Evolutionary conservation across 2,888 invertebrate genomes (phyloP).

Genomic region (Drosophila neonasuta): DNA sequence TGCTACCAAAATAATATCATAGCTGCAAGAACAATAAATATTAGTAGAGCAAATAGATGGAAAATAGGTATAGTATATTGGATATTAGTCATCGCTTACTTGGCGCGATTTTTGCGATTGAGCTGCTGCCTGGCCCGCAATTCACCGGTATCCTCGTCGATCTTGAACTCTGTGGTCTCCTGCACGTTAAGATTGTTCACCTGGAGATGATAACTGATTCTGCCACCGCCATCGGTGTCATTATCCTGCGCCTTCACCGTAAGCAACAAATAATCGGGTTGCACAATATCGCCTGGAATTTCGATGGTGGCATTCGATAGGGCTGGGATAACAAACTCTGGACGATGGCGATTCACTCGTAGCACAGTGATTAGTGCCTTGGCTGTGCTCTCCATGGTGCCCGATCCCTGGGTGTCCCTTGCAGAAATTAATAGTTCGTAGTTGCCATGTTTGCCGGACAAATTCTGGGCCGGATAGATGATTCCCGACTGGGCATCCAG

Average conservation of each 20-base stretch:
- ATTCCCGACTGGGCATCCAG: conserved; percentile 91
- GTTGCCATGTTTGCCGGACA: conserved; percentile 85
- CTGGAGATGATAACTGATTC: conserved; percentile 92
- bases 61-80: neutral
- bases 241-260: conserved; percentile 91
- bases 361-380: conserved; percentile 89
- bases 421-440: conserved; percentile 88
- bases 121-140: conserved; percentile 90
- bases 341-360: conserved; percentile 91
- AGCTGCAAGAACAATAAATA: conserved; percentile 59
- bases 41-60: neutral
- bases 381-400: conserved; percentile 86
- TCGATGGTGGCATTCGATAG: conserved; percentile 89
- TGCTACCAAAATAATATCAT: conserved; percentile 89
- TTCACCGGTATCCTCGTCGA: conserved; percentile 91
- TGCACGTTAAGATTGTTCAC: conserved; percentile 88
- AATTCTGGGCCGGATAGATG: conserved; percentile 89
- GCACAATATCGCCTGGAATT: conserved; percentile 91
- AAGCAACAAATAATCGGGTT: conserved; percentile 89
- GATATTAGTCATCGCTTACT: conserved; percentile 60
- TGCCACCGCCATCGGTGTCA: conserved; percentile 92
- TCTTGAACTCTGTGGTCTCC: conserved; percentile 91
- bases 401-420: conserved; percentile 88
- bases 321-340: conserved; percentile 90
- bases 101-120: conserved; percentile 88